These are phyloP conservation scores for Atopsyche davidsoni DNA, from an alignment of 1,140 invertebrate species.

Conservation along the genomic window DNA sequence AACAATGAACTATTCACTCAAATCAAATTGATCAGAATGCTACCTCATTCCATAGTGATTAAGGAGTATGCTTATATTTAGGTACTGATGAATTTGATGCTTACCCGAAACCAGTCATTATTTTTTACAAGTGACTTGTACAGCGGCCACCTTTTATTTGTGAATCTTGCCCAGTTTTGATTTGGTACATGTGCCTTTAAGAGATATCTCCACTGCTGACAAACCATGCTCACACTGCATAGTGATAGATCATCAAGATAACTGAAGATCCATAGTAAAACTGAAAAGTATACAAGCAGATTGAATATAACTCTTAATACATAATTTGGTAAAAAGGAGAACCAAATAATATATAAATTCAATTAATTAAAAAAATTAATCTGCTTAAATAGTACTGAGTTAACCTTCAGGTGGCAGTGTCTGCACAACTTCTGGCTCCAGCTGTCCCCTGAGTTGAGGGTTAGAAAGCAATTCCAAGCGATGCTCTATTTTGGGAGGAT, in stretches of 20 bases:
- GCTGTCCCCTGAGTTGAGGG: slow-evolving; percentile 21
- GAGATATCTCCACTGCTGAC: slow-evolving; percentile 75
- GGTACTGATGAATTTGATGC: no score
- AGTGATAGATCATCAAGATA: slow-evolving; percentile 88
- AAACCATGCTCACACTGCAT: slow-evolving; percentile 81
- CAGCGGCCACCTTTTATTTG: slow-evolving; percentile 73
- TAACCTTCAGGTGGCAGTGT: slow-evolving; percentile 30
- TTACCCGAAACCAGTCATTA: slow-evolving; percentile 71
- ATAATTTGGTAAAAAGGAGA: no score
- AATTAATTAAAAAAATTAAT: no score
- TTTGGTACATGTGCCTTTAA: slow-evolving; percentile 68
- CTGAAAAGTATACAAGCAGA: slow-evolving; percentile 45
- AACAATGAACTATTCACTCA: no score
- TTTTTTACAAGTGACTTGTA: slow-evolving; percentile 65
- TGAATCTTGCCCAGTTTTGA: slow-evolving; percentile 71
- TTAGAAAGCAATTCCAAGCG: slow-evolving; percentile 30
- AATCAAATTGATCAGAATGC: no score
- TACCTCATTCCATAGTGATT: no score
- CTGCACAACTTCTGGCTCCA: slow-evolving; percentile 24
- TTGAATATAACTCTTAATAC: neutral
- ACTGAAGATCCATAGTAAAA: slow-evolving; percentile 80
- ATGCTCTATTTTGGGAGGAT: slow-evolving; percentile 30
- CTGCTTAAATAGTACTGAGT: no score
- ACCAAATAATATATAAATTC: no score
- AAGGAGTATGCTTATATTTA: neutral